A percentile compares a stretch with the other conserved stretches of the same genome.
Conservation (phyloP, 2,113 vertebrate species). For the Notiomystis cincta region DNA sequence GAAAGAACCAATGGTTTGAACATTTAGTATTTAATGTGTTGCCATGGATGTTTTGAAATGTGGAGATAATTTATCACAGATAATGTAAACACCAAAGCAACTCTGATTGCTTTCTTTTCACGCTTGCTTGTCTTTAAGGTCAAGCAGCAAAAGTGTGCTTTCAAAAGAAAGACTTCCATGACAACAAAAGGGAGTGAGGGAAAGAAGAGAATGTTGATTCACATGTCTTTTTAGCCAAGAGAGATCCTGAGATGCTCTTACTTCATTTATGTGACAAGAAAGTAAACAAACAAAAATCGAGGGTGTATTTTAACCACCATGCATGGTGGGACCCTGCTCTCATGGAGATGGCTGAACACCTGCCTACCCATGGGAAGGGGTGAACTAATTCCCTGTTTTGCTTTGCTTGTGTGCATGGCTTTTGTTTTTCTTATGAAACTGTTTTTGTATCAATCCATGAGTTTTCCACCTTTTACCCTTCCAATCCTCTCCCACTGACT, state of each 20-base stretch:
- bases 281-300: background rate
- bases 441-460: background rate
- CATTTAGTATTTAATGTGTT: background rate
- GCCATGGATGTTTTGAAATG: background rate
- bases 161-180: constrained; percentile 35
- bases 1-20: background rate
- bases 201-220: background rate
- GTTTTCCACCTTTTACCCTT: background rate
- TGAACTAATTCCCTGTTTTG: background rate
- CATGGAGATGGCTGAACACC: background rate
- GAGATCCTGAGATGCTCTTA: background rate
- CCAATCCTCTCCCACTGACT: background rate
- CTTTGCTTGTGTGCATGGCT: background rate
- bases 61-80: background rate
- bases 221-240: background rate
- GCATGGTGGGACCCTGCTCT: background rate
- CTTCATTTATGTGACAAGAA: background rate
- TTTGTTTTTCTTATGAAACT: background rate
- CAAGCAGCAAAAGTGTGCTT: background rate
- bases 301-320: background rate
- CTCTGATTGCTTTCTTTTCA: background rate
- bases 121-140: background rate
- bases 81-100: background rate
- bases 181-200: background rate
- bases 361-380: background rate